These are phyloP conservation scores for Trichonephila clavata DNA, from an alignment of 1,140 invertebrate species.

Conservation along the genomic window DNA sequence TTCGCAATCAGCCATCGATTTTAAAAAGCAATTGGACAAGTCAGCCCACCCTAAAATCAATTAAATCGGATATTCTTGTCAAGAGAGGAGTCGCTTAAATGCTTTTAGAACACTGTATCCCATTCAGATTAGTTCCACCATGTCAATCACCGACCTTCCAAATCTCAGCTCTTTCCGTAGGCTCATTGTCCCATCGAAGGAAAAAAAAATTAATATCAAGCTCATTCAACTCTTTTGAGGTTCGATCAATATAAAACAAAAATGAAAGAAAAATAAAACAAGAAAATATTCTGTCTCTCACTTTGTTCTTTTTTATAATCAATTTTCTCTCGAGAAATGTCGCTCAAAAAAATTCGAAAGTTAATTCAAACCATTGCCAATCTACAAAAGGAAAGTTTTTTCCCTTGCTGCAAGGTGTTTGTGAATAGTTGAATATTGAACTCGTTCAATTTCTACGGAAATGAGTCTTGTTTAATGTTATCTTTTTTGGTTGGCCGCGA, in stretches of 20 bases:
- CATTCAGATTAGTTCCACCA: slow-evolving; percentile 12
- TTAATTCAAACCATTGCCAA: background rate
- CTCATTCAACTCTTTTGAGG: background rate
- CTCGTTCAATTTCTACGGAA: background rate
- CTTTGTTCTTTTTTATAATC: background rate
- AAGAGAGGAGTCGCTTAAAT: background rate
- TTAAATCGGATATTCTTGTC: background rate
- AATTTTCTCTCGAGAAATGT: background rate
- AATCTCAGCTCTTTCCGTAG: background rate
- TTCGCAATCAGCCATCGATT: background rate
- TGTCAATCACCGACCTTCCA: background rate
- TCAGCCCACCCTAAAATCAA: background rate
- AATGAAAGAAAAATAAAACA: background rate
- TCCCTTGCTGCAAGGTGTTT: background rate
- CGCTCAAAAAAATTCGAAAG: background rate
- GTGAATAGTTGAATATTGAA: slow-evolving; percentile 6
- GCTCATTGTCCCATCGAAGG: background rate
- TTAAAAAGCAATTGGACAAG: background rate
- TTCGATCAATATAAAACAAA: background rate
- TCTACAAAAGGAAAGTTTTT: background rate
- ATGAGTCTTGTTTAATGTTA: background rate
- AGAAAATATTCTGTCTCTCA: background rate
- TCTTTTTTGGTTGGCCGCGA: slow-evolving; percentile 9
- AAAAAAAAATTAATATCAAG: background rate
- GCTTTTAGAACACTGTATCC: background rate